phyloP scores from a whole-genome alignment of 2,113 vertebrate genomes.

The Pollimyrus isidori region DNA sequence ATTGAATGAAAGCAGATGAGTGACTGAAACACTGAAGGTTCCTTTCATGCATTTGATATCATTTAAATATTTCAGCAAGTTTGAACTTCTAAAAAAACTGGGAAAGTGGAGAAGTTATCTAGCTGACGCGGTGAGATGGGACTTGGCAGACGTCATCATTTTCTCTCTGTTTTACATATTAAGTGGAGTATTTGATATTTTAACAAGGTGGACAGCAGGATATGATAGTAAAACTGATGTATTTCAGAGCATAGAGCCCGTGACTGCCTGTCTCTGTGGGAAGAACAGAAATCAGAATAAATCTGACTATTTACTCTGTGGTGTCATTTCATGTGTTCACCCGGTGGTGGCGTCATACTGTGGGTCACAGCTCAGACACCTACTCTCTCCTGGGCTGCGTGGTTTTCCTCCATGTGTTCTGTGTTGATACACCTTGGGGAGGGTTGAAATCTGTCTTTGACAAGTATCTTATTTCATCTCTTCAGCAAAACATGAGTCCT shows the following conservation, averaged over 20 bases:
- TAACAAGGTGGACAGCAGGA: background rate
- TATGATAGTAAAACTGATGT: background rate
- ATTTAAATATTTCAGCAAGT: background rate
- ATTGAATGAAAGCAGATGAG: background rate
- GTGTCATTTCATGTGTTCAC: background rate
- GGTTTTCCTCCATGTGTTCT: background rate
- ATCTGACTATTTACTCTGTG: background rate
- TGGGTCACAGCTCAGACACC: slow-evolving; percentile 37
- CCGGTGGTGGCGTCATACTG: slow-evolving; percentile 9
- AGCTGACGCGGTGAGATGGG: background rate
- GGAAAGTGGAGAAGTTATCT: background rate
- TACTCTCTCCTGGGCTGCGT: slow-evolving; percentile 33
- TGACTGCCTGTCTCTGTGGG: background rate
- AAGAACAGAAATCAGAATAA: background rate
- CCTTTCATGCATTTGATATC: background rate
- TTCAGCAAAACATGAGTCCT: background rate
- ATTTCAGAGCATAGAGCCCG: background rate
- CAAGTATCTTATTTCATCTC: background rate
- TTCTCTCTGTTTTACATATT: background rate
- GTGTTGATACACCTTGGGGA: background rate
- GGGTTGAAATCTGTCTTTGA: background rate
- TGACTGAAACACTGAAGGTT: background rate
- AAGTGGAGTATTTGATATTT: background rate
- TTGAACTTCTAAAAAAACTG: background rate
- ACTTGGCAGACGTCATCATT: background rate